phyloP scores from a whole-genome alignment of 2,797 vertebrate genomes.

The Crenuchus spilurus region DNA sequence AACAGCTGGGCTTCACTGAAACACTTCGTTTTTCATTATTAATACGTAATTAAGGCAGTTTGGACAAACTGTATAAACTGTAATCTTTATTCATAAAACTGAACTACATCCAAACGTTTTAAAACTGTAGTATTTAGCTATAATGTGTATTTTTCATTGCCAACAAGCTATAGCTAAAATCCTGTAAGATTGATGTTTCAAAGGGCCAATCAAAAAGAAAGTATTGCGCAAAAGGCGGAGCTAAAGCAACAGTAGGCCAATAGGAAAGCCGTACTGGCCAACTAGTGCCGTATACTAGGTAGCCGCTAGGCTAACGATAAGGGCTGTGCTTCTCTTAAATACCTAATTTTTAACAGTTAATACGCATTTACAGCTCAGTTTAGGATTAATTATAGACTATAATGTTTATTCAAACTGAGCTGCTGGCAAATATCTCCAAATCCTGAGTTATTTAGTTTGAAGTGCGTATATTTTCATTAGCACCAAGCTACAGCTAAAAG shows the following conservation, averaged over 20 bases:
- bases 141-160: constrained; percentile 14
- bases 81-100: not conserved
- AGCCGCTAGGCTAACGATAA: too few relatives aligned
- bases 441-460: not conserved
- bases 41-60: too few relatives aligned
- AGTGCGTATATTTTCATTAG: constrained; percentile 16
- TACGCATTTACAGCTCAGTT: too few relatives aligned
- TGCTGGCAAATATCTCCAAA: not conserved
- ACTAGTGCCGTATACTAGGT: too few relatives aligned
- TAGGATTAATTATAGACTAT: too few relatives aligned
- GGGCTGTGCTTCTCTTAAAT: not conserved
- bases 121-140: not conserved
- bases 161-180: constrained; percentile 17
- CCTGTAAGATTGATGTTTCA: constrained; percentile 57
- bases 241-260: constrained; percentile 66
- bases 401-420: not conserved
- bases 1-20: not conserved
- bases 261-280: constrained; percentile 39
- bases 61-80: too few relatives aligned
- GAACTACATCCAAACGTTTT: not conserved
- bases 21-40: not conserved
- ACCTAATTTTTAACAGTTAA: too few relatives aligned
- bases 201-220: constrained; percentile 26
- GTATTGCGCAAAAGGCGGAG: constrained; percentile 60
- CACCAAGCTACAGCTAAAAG: constrained; percentile 15